These are phyloP conservation scores for Tuberolachnus salignus DNA, from an alignment of 2,888 invertebrate species.

Conservation along the genomic window DNA sequence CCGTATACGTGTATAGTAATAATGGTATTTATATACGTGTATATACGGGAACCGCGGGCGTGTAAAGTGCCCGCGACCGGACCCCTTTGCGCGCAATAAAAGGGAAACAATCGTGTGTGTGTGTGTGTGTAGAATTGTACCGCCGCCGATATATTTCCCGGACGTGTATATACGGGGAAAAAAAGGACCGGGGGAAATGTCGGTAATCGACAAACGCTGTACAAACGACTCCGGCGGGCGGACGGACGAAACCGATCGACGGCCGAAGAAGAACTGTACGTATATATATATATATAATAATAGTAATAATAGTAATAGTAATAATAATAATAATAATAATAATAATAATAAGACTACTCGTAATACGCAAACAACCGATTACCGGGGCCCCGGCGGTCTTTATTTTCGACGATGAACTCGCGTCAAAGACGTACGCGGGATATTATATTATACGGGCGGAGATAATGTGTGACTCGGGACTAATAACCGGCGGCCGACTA, in stretches of 20 bases:
- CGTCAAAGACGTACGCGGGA: not conserved
- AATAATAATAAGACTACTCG: too few species aligned
- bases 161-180: not conserved
- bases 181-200: conserved; percentile 38
- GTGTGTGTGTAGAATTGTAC: conserved; percentile 33
- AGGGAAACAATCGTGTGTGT: conserved; percentile 24
- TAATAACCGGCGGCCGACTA: conserved; percentile 24
- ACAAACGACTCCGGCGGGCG: not conserved
- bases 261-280: too few species aligned
- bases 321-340: too few species aligned
- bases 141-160: not conserved
- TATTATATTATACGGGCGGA: too few species aligned
- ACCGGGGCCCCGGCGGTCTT: conserved; percentile 20
- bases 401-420: conserved; percentile 35
- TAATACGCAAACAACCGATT: conserved; percentile 42
- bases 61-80: conserved; percentile 4
- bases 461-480: conserved; percentile 53
- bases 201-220: conserved; percentile 49
- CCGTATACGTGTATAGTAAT: too few species aligned
- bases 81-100: conserved; percentile 7
- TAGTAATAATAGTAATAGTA: too few species aligned
- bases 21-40: too few species aligned
- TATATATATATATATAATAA: too few species aligned
- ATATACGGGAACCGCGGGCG: not conserved
- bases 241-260: not conserved